Evolutionary conservation across 2,113 vertebrate genomes (phyloP), one percentile per base, ranked within the genome.

Genomic region (Heptranchias perlo): DNA sequence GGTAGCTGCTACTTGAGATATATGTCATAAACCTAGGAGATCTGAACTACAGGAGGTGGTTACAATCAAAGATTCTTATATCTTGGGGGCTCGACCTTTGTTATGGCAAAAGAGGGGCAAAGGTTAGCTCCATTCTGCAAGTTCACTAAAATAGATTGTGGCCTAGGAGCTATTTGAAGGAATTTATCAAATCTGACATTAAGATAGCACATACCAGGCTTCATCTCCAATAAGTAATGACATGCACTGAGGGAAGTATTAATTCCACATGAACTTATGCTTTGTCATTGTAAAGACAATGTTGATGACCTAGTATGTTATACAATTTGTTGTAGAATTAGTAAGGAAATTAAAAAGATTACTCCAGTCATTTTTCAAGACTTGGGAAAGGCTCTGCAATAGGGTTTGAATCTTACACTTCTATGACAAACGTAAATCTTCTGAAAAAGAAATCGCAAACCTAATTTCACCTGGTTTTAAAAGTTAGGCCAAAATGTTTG

Each of bases 191-290:
- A 61, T 94, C 58, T 54, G 86, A 89, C 49, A 54, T 89, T 89
- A 52, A 2, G 25, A 54, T 89, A 65, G 54, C 35, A 64, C 6
- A 31, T 3, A 54, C 44, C 6, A 89, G 86, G 28, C 8, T 28
- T 49, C 86, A 49, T 89, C 86, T 89, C 31, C 39, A 89, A 89
- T 54, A 89, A 64, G 6, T 39, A 39, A 64, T 94, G 91, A 64
- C 91, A 64, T 94, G 61, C 58, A 64, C 58, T 94, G 16, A 64
- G 61, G 61, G n/a, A 3, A 94, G n/a, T n/a, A 94, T 93, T 93
- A 93, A 35, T 93, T 64, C 91, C 91, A 93, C 91, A 93, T 93
- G 91, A 93, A 93, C 61, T 92, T 92, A 58, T 35, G 35, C 31
- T 62, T 44, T 94, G 58, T 94, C 18, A 94, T 23, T 64, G 16